Evolutionary conservation across 2,888 invertebrate species (phyloP).

Genomic region (Phorcus lineatus): DNA sequence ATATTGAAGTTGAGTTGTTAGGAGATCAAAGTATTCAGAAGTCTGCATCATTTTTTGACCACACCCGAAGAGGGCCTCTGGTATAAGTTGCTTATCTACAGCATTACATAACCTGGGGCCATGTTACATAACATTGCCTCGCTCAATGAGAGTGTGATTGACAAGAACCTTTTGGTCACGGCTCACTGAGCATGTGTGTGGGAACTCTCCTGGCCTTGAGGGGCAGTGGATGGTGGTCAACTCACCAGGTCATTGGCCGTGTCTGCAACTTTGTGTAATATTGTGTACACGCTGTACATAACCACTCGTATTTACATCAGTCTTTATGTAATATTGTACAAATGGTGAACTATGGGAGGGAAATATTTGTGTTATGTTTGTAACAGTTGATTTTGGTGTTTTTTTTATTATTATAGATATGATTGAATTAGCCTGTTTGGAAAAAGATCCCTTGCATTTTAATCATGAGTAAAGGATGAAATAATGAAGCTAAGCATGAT

Average conservation of each 20-base stretch:
- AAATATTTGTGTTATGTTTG: no score
- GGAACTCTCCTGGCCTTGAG: not conserved
- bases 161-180: not conserved
- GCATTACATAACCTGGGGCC: not conserved
- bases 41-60: no score
- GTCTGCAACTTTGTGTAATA: not conserved
- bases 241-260: not conserved
- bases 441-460: no score
- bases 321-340: no score
- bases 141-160: slow-evolving; percentile 16
- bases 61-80: not conserved
- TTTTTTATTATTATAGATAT: no score
- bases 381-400: no score
- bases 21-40: no score
- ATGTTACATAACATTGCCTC: not conserved
- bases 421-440: no score
- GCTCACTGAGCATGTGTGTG: not conserved
- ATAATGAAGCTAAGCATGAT: no score
- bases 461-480: no score
- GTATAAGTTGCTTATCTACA: not conserved
- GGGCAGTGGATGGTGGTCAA: not conserved
- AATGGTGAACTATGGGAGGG: no score
- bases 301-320: not conserved
- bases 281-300: not conserved
- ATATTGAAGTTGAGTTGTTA: no score